Base-by-base conservation (phyloP, 2,888 invertebrate genomes). In the Spisula solida region DNA sequence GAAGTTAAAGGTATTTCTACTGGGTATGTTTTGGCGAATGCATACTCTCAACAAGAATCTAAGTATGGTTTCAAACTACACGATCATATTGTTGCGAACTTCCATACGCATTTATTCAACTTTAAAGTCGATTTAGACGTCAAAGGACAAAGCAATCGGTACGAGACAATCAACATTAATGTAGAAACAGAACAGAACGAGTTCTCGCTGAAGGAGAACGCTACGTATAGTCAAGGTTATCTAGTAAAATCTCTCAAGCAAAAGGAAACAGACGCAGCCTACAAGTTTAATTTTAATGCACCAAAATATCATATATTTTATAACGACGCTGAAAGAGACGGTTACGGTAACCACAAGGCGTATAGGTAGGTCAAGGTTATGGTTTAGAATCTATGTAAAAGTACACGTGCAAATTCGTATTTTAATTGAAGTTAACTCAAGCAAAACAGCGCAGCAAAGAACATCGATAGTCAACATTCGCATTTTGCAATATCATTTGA, bases 81-180 rank as follows among this genome's bases (percentile, higher is more conserved):
- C 29, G 91, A 93, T 0, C 80, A 90, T 41, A 80, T 93, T 4
- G 85, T 91, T 12, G 94, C 93, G 0, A 93, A 92, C 29, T 87
- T 94, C 12, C 95, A 95, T 82, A 93, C 93, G 16, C 95, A 95
- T 78, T 31, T 95, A 82, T 93, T 95, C 48, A 89, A 94, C 88
- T 95, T 93, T 84, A 94, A 94, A 86, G 89, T 94, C 18, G 94
- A 94, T 88, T 81, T 95, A 16, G 95, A 95, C 84, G 92, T 94
- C 60, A 85, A 86, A 34, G 94, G 94, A 25, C 90, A 88, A n/a
- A 79, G 66, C 14, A 95, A 95, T 87, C 83, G 95, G 25, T 94
- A 94, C 82, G 93, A 94, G 70, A 94, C 93, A 6, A 82, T 95
- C 41, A 93, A 95, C 85, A 93, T 94, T 18, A 78, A 82, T 8